Evolutionary conservation across 1,140 invertebrate species (phyloP).

Genomic region (Drosophila parabipectinata): DNA sequence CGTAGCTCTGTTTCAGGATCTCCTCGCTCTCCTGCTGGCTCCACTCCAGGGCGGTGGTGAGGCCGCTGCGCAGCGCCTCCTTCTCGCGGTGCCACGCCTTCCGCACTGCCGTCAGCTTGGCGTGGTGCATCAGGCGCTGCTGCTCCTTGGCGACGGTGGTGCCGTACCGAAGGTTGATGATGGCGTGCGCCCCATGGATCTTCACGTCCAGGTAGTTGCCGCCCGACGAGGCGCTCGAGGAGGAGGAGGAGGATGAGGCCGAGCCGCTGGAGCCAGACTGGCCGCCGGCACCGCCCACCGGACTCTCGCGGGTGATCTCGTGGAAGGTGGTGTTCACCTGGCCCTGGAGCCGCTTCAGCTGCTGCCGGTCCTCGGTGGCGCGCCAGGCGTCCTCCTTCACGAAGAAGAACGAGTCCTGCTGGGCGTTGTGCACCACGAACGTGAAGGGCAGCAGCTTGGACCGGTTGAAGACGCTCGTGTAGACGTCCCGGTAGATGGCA

Average conservation of each 20-base stretch:
- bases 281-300: conserved; percentile 10
- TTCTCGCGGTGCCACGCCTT: conserved; percentile 97
- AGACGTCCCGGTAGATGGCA: conserved; percentile 94
- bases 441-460: conserved; percentile 94
- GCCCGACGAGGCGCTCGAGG: conserved; percentile 9
- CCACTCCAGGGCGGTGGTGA: conserved; percentile 90
- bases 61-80: conserved; percentile 91
- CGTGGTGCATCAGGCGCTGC: conserved; percentile 94
- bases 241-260: conserved; percentile 9
- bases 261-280: background rate
- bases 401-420: conserved; percentile 97
- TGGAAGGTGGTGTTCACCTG: conserved; percentile 97
- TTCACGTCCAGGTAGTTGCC: conserved; percentile 91
- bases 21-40: conserved; percentile 93
- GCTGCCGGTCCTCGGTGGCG: conserved; percentile 93
- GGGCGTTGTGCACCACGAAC: conserved; percentile 93
- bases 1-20: conserved; percentile 92
- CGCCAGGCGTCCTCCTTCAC: conserved; percentile 96
- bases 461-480: conserved; percentile 96
- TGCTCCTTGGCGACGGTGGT: conserved; percentile 95
- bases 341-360: conserved; percentile 93
- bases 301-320: conserved; percentile 89
- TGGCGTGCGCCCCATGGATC: conserved; percentile 92
- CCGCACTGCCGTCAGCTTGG: conserved; percentile 91
- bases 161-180: conserved; percentile 94